Evolutionary conservation across 1,140 invertebrate species (phyloP), one percentile per base, ranked within the genome.

Genomic region (Halictus rubicundus): DNA sequence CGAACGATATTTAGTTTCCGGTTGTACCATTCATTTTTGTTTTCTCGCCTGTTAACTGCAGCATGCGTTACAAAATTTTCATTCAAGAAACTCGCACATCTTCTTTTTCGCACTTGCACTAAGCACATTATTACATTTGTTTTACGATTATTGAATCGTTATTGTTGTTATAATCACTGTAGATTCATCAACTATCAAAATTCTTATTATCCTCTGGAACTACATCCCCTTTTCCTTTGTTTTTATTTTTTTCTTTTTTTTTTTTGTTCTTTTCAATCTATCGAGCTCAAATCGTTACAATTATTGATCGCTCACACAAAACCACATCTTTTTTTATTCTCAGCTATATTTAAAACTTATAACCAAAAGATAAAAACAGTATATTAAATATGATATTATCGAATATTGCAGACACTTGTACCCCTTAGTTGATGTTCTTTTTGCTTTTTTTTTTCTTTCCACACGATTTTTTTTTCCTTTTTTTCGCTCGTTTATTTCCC

Each of bases 101-200:
- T 60, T 7, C 49, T 46, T 46, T 70, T 75, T 78, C 19, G 54
- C n/a, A 82, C 21, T 69, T 84, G 66, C 59, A 71, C 71, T 87
- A 88, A 82, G 70, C 69, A 74, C 63, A 70, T 82, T 81, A 78
- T 79, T 80, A 79, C 76, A 81, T 77, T 78, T 78, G 81, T 77
- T 75, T 78, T 85, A 83, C 73, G 54, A 61, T 80, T 75, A 84
- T 81, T 77, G 49, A 81, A 77, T 68, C 66, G 37, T 75, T 84
- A 85, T 60, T 71, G 39, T 80, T 64, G 59, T 88, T 83, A 80
- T 78, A 80, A 84, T 82, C 75, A 76, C 69, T 74, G 68, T 84
- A 80, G 65, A 46, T 81, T 87, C 52, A 71, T 77, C 71, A 82
- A 75, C 85, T 88, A 88, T 81, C 78, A 85, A 82, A 81, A 78